Percentiles rank a stretch among this genome's conserved stretches.
These are phyloP conservation scores for Dryobates pubescens DNA, from an alignment of 2,797 vertebrate species.

Conservation along the genomic window DNA sequence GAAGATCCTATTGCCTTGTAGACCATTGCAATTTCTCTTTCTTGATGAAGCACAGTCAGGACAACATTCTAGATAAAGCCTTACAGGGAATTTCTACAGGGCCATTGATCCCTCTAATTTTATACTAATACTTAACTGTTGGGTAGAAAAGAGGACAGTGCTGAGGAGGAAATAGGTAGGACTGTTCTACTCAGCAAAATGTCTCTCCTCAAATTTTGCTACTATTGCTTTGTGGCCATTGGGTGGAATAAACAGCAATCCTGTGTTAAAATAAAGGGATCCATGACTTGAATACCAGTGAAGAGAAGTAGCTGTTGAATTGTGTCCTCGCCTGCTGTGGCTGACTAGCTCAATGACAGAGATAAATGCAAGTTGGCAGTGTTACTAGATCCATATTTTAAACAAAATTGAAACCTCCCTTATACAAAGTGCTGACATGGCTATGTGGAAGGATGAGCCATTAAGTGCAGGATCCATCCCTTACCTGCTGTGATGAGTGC, in stretches of 20 bases:
- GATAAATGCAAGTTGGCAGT: slow-evolving; percentile 57
- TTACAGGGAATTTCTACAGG: background rate
- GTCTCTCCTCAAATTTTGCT: background rate
- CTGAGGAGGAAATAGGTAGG: background rate
- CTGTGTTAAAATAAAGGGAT: background rate
- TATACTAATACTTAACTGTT: background rate
- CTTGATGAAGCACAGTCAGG: background rate
- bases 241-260: background rate
- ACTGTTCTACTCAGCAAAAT: background rate
- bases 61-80: background rate
- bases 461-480: background rate
- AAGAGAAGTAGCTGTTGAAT: slow-evolving; percentile 35
- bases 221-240: background rate
- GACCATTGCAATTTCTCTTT: background rate
- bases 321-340: slow-evolving; percentile 15
- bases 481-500: background rate
- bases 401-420: slow-evolving; percentile 62
- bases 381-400: slow-evolving; percentile 53
- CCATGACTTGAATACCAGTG: background rate
- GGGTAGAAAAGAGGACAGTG: background rate
- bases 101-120: background rate
- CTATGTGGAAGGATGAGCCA: background rate
- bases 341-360: slow-evolving; percentile 41
- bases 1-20: background rate
- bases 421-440: slow-evolving; percentile 20